These are phyloP conservation scores for Elephantulus edwardii DNA, from an alignment of 2,113 vertebrate genomes.

Conservation along the genomic window DNA sequence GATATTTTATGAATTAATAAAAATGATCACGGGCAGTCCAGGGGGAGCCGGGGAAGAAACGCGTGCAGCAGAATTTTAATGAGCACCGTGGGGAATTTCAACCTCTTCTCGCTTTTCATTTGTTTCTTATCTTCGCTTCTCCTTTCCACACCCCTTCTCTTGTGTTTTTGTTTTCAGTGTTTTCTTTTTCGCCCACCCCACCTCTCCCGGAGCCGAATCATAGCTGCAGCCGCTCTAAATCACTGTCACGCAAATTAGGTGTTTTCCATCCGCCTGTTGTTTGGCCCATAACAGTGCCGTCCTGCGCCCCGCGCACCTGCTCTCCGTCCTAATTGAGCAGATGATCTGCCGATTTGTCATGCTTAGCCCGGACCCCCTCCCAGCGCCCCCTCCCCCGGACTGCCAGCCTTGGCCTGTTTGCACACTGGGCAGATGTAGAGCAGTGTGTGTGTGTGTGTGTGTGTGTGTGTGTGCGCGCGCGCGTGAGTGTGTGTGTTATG, in stretches of 20 bases:
- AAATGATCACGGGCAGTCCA: slow-evolving; percentile 83
- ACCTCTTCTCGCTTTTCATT: slow-evolving; percentile 26
- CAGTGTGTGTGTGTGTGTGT: not conserved
- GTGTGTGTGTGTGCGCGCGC: not conserved
- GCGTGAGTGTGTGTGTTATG: slow-evolving; percentile 69
- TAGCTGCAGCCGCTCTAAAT: slow-evolving; percentile 78
- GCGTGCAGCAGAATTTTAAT: slow-evolving; percentile 85
- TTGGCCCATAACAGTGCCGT: slow-evolving; percentile 75
- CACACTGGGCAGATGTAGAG: slow-evolving; percentile 85
- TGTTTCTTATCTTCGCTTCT: slow-evolving; percentile 51
- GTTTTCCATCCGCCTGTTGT: slow-evolving; percentile 85
- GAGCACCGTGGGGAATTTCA: slow-evolving; percentile 87
- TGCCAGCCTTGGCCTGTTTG: slow-evolving; percentile 75
- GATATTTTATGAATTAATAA: slow-evolving; percentile 90
- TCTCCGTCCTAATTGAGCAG: slow-evolving; percentile 84
- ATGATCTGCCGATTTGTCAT: slow-evolving; percentile 89
- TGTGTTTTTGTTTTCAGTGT: not conserved
- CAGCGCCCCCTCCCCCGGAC: slow-evolving; percentile 70
- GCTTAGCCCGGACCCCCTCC: slow-evolving; percentile 86
- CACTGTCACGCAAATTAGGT: slow-evolving; percentile 85
- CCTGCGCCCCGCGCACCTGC: slow-evolving; percentile 83
- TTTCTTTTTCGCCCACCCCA: not conserved
- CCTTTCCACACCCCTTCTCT: not conserved
- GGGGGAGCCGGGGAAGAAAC: slow-evolving; percentile 75
- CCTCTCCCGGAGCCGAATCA: slow-evolving; percentile 16